These are phyloP conservation scores for Cassiopea xamachana DNA, from an alignment of 30 jellyfish, hydroid and myxozoan genomes.

Conservation along the genomic window DNA sequence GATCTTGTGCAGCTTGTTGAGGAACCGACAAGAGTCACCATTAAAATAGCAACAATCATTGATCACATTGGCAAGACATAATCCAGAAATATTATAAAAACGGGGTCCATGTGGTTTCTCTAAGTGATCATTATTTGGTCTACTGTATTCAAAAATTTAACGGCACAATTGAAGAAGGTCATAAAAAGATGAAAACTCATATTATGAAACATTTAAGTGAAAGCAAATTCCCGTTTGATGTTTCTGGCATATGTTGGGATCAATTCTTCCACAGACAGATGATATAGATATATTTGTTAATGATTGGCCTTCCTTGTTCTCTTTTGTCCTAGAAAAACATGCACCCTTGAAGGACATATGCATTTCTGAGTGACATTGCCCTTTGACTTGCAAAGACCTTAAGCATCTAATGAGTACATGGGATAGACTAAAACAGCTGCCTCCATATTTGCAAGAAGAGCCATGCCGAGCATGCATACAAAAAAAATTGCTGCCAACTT, in stretches of 20 bases:
- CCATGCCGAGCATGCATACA: too few relatives aligned
- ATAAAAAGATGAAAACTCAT: constrained; percentile 10
- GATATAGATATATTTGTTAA: constrained; percentile 22
- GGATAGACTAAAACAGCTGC: constrained; percentile 63
- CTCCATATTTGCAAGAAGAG: too few relatives aligned
- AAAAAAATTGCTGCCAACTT: too few relatives aligned
- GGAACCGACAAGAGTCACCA: background rate
- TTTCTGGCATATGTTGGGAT: constrained; percentile 36
- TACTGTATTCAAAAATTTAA: background rate
- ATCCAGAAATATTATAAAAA: constrained; percentile 21
- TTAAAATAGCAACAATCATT: background rate
- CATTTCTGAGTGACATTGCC: constrained; percentile 44
- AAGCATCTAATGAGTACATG: constrained; percentile 34
- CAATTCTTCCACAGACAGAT: constrained; percentile 28
- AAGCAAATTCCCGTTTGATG: background rate
- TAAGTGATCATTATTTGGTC: constrained; percentile 19
- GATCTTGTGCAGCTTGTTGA: background rate
- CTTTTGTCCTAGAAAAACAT: constrained; percentile 32
- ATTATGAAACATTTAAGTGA: constrained; percentile 25
- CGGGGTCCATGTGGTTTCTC: constrained; percentile 42
- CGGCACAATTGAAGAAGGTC: background rate
- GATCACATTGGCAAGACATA: constrained; percentile 5
- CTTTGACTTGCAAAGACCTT: constrained; percentile 37
- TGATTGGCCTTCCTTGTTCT: constrained; percentile 48
- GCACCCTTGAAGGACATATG: constrained; percentile 40